Conservation (phyloP, 2,888 invertebrate genomes). For the Drosophila setosimentum region DNA sequence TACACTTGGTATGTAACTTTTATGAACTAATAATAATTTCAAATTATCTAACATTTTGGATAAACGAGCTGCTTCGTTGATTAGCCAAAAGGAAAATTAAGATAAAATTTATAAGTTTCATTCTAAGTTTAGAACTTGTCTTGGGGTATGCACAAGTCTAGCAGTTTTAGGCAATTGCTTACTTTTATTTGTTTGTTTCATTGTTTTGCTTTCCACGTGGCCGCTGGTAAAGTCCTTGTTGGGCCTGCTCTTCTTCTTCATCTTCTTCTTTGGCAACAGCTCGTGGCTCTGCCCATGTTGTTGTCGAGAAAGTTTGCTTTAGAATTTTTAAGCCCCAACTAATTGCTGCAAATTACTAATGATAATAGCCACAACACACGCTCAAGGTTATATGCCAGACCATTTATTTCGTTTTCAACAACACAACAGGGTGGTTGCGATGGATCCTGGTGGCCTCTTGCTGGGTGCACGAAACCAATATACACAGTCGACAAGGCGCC, state of each 20-base stretch:
- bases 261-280: slow-evolving; percentile 17
- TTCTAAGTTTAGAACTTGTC: background rate
- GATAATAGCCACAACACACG: slow-evolving; percentile 82
- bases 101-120: background rate
- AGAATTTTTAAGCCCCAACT: slow-evolving; percentile 80
- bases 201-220: slow-evolving; percentile 62
- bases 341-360: slow-evolving; percentile 81
- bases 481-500: slow-evolving; percentile 51
- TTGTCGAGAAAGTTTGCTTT: slow-evolving; percentile 77
- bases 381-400: slow-evolving; percentile 74
- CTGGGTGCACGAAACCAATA: background rate
- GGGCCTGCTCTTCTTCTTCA: slow-evolving; percentile 25
- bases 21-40: background rate
- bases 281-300: slow-evolving; percentile 36
- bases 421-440: slow-evolving; percentile 15
- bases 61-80: background rate
- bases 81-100: background rate
- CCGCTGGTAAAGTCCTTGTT: slow-evolving; percentile 48
- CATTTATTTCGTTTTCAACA: slow-evolving; percentile 76
- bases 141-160: slow-evolving; percentile 18
- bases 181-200: slow-evolving; percentile 29
- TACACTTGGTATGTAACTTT: background rate
- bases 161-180: background rate
- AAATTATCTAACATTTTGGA: background rate
- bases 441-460: slow-evolving; percentile 1